A percentile compares a stretch with the other conserved stretches of the same genome.
These are phyloP conservation scores for Anthrax anthrax DNA, from an alignment of 2,888 invertebrate species.

Conservation along the genomic window DNA sequence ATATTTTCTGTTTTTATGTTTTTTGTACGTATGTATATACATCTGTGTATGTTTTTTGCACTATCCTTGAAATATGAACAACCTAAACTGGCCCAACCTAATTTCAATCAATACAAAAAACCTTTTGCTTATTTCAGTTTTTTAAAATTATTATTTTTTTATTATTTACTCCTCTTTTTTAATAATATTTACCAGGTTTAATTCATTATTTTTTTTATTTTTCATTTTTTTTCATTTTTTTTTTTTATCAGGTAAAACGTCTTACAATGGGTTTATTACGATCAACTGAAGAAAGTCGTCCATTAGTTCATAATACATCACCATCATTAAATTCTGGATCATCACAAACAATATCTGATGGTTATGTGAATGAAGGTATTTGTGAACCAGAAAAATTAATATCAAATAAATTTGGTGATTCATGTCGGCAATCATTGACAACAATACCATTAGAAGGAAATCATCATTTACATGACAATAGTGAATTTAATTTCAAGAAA, in stretches of 20 bases:
- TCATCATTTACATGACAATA: slow-evolving; percentile 28
- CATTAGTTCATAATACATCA: slow-evolving; percentile 52
- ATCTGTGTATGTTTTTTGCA: too few relatives aligned
- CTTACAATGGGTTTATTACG: slow-evolving; percentile 62
- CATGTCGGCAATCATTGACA: slow-evolving; percentile 33
- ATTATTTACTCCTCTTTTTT: too few relatives aligned
- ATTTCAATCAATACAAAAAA: too few relatives aligned
- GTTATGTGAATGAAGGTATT: slow-evolving; percentile 67
- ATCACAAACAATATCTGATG: slow-evolving; percentile 56
- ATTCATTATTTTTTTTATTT: background rate
- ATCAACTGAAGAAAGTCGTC: slow-evolving; percentile 57
- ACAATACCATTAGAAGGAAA: slow-evolving; percentile 24
- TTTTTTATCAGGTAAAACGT: slow-evolving; percentile 43
- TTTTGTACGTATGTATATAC: too few relatives aligned
- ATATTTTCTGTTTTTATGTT: too few relatives aligned
- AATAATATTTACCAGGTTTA: too few relatives aligned
- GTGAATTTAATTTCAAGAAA: slow-evolving; percentile 27
- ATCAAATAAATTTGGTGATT: slow-evolving; percentile 34
- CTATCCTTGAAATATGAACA: too few relatives aligned
- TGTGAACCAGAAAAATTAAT: slow-evolving; percentile 45
- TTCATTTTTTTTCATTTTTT: slow-evolving; percentile 3
- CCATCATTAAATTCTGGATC: slow-evolving; percentile 48
- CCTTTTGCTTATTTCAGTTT: too few relatives aligned
- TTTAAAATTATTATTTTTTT: too few relatives aligned
- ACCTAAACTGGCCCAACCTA: too few relatives aligned